Conservation (phyloP, 2,888 invertebrate genomes). For the Sphecodes monilicornis region DNA sequence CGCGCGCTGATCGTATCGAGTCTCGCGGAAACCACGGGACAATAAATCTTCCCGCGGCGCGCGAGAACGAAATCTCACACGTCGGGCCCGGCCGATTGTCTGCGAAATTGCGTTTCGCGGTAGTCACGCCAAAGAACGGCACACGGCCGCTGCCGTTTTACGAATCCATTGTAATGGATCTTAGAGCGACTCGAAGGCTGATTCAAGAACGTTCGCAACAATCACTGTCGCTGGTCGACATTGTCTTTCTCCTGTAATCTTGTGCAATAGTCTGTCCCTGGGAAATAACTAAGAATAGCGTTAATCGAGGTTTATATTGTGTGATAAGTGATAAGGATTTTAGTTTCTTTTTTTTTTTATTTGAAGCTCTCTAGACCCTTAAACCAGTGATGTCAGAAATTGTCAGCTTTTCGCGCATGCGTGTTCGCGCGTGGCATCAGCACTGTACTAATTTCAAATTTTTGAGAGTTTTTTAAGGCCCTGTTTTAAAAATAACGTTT, state of each 20-base stretch:
- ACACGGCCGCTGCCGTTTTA: not conserved
- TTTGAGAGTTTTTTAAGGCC: too few species aligned
- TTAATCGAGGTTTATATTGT: too few species aligned
- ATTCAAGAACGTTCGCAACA: not conserved
- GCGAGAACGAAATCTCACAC: constrained; percentile 32
- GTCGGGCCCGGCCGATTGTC: constrained; percentile 22
- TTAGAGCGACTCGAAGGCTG: not conserved
- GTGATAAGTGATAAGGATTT: too few species aligned
- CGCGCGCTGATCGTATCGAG: constrained; percentile 53
- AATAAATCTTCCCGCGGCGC: constrained; percentile 56
- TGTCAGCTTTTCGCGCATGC: too few species aligned
- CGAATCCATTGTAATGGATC: not conserved
- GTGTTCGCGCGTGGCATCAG: too few species aligned
- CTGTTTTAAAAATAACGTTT: too few species aligned
- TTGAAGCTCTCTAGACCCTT: too few species aligned
- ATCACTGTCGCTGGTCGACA: not conserved
- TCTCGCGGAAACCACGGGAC: constrained; percentile 52
- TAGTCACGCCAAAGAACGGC: constrained; percentile 17
- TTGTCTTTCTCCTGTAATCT: not conserved
- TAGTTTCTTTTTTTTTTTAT: too few species aligned
- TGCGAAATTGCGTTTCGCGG: constrained; percentile 35
- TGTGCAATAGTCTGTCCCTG: not conserved
- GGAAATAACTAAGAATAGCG: too few species aligned
- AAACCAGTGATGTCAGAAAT: too few species aligned
- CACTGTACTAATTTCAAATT: too few species aligned